Evolutionary conservation across 2,888 invertebrate species (phyloP), one percentile per base, ranked within the genome.

Genomic region (Andrena bicolor): DNA sequence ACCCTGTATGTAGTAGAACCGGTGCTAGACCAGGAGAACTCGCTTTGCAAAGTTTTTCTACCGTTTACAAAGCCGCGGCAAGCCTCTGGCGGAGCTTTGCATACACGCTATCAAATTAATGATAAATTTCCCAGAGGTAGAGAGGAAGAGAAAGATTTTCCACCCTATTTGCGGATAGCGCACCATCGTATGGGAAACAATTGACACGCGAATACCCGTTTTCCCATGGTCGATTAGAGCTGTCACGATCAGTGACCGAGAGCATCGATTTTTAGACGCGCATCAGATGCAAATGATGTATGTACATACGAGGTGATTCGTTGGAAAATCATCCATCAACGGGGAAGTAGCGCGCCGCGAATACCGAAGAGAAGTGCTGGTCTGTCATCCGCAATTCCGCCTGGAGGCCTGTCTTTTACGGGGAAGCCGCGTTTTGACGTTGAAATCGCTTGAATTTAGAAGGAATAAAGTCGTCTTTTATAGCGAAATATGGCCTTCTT

Each of bases 261-360:
- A n/a, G 26, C 41, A 66, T 80, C 72, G 68, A 71, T 76, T 76
- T 65, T 68, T 72, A 63, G 76, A 72, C 63, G 41, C 20, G 79
- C 56, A 41, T 41, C 41, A 41, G 56, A 56, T 56, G 56, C 60
- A 66, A 80, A 82, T 80, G 82, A 76, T 63, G 80, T 32, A 35
- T 41, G 41, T 41, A 41, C 41, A 41, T 41, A 16, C 60, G 64
- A 48, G 60, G 26, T 30, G 75, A 75, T 51, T 63, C 66, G 71
- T 61, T 72, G 23, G 72, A 60, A 73, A 83, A 82, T 77, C 70
- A 83, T 83, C 82, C 83, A 83, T 83, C 83, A 83, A 53, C 51
- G 35, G 48, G 26, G 49, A 56, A 65, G 32, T 51, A 72, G 56
- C 48, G 64, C 30, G 35, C 35, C 56, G 49, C 20, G 8, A 10